These are phyloP conservation scores for Bubo bubo DNA, from an alignment of 2,113 vertebrate genomes.

Conservation along the genomic window DNA sequence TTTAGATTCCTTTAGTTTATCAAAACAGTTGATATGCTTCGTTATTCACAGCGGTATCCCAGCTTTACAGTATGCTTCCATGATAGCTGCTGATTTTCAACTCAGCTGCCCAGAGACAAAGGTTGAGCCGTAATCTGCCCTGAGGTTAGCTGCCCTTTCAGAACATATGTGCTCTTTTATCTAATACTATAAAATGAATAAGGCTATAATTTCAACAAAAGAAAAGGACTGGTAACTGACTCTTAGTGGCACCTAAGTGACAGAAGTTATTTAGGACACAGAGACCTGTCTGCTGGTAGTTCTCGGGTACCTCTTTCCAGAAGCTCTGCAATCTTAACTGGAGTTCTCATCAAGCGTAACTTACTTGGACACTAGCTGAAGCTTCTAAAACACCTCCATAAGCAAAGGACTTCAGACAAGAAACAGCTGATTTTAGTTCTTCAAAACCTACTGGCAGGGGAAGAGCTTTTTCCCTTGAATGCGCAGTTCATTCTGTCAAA, in stretches of 20 bases:
- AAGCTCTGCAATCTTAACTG: not conserved
- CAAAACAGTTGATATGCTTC: not conserved
- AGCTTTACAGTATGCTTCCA: not conserved
- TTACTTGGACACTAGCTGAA: not conserved
- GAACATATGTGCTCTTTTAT: not conserved
- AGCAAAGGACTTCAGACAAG: not conserved
- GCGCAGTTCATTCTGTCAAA: not conserved
- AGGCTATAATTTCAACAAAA: conserved; percentile 10
- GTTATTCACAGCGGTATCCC: not conserved
- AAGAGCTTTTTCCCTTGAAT: not conserved
- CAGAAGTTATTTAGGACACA: not conserved
- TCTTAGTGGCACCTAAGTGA: not conserved
- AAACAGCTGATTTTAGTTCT: not conserved
- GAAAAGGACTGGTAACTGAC: not conserved
- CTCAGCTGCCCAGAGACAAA: not conserved
- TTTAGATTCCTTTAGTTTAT: conserved; percentile 39
- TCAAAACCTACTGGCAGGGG: not conserved
- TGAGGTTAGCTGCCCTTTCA: conserved; percentile 1
- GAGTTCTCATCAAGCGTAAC: not conserved
- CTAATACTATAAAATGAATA: not conserved
- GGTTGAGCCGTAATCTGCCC: conserved; percentile 36
- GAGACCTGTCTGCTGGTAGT: not conserved
- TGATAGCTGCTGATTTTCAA: conserved; percentile 27
- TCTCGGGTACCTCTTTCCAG: not conserved
- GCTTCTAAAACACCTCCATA: not conserved